Base-by-base conservation (phyloP, 2,888 invertebrate genomes). In the Prosapia bicincta region DNA sequence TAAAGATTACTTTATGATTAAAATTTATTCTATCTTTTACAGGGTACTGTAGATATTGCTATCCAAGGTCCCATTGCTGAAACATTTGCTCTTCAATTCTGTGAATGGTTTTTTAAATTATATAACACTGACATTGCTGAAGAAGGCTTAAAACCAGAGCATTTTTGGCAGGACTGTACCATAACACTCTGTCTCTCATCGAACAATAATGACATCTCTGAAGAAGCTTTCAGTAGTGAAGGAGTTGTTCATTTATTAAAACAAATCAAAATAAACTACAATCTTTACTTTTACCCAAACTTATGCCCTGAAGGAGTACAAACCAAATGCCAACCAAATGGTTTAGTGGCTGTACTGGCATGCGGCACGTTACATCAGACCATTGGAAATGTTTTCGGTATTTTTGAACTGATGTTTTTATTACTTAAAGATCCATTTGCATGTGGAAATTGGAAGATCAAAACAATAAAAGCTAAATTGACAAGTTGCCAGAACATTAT, bases 371-470 rank as follows among this genome's bases (percentile, higher is more conserved):
- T 92, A 32, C 91, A 92, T 82, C 84, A 85, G 3, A 83, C 83
- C 15, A 80, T 84, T 3, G 83, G 84, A 71, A 73, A 80, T 25
- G 73, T 73, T 79, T 86, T 89, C 0, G 92, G 92, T 1, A 84
- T 90, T 30, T 92, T 91, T 82, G 91, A 91, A 81, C 90, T 91
- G 81, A 85, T 87, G 67, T 91, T 92, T 84, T 89, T 89, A 1
- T 83, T 92, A 65, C 85, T 90, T 25, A 86, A 89, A 77, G 91
- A 92, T 83, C 91, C 91, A 0, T 86, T 85, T 71, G 83, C 85
- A 28, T 85, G 87, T n/a, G 90, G 91, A 81, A 90, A 90, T 82
- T 92, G 90, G 90, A 91, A 90, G 84, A 88, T 91, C 25, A 91
- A 90, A 82, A 87, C 85, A n/a, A 86, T 87, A 9, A 85, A 88